Evolutionary conservation across 2,888 invertebrate species (phyloP), one percentile per base, ranked within the genome.

Genomic region (Hemicrepidius hirtus): DNA sequence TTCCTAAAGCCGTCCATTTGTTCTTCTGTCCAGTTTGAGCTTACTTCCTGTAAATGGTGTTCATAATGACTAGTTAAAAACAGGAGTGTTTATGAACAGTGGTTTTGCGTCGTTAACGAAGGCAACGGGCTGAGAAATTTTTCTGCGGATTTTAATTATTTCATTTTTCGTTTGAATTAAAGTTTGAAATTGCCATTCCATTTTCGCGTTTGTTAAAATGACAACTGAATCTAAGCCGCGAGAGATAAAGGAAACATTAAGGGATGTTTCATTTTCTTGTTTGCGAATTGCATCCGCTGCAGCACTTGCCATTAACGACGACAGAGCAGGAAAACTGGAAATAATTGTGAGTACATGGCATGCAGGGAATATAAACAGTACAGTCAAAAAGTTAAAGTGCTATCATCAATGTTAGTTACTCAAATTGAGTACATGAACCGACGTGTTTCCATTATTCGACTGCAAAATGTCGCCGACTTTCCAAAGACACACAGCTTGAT

Each of bases 221-320:
- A 59, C 44, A 55, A 67, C 35, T 57, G 24, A 44, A 16, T 18
- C 67, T 21, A 53, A 46, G 46, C 57, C 59, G 24, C 44, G 35
- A 67, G 46, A 68, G 57, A 59, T 68, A 68, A 60, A 60, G 68
- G 60, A 68, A 67, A 67, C 68, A 60, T 68, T 68, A 68, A 40
- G 40, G 50, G 40, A 68, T 49, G 59, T 60, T 68, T 68, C 68
- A 46, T 68, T 68, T 68, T 60, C 59, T 60, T 68, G 68, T 68
- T 68, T 68, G 68, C 50, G 68, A 68, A 49, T 68, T 24, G 49
- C 60, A 60, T 68, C 57, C 60, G 59, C 24, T 49, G 50, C 68
- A 68, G 60, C 59, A 50, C 67, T 67, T 50, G 60, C 68, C 60
- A 60, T 68, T 68, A 68, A 60, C 59, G 49, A 68, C 68, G 37